phyloP scores from a whole-genome alignment of 2,888 invertebrate species.

The Mechanitis mazaeus region DNA sequence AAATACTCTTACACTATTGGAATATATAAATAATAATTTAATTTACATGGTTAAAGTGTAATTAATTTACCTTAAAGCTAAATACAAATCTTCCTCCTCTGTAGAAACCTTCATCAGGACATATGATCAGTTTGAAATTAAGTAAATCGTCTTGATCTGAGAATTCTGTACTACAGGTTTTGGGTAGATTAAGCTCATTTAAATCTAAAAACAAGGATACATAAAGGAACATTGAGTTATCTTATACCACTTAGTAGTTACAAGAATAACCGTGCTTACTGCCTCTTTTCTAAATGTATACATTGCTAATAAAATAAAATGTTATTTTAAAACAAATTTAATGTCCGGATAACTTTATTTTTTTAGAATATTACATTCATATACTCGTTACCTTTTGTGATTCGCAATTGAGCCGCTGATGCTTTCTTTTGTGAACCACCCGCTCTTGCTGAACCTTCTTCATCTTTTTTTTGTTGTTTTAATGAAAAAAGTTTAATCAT shows the following conservation, averaged over 20 bases:
- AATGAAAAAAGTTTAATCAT: constrained; percentile 99
- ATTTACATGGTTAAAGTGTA: constrained; percentile 1
- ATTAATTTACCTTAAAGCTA: constrained; percentile 86
- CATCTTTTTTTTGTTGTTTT: constrained; percentile 99
- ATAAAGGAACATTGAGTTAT: neutral
- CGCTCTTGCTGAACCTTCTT: constrained; percentile 82
- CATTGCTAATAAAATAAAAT: neutral
- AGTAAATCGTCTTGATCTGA: constrained; percentile 97
- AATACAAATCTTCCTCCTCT: constrained; percentile 95
- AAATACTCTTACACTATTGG: neutral
- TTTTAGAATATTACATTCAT: constrained; percentile 2
- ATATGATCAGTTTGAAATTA: constrained; percentile 96
- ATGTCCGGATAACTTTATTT: constrained; percentile 2
- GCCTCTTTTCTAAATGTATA: no score
- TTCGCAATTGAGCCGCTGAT: constrained; percentile 96
- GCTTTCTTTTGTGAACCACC: constrained; percentile 91
- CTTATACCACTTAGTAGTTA: no score
- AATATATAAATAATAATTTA: neutral
- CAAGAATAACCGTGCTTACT: no score
- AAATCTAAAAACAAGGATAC: constrained; percentile 83
- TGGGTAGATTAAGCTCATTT: constrained; percentile 97
- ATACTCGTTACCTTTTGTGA: constrained; percentile 90
- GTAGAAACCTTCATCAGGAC: constrained; percentile 98
- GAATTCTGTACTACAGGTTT: constrained; percentile 97
- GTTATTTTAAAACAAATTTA: neutral